Evolutionary conservation across 2,797 vertebrate species (phyloP), one percentile per base, ranked within the genome.

Genomic region (Epinephelus malabaricus): DNA sequence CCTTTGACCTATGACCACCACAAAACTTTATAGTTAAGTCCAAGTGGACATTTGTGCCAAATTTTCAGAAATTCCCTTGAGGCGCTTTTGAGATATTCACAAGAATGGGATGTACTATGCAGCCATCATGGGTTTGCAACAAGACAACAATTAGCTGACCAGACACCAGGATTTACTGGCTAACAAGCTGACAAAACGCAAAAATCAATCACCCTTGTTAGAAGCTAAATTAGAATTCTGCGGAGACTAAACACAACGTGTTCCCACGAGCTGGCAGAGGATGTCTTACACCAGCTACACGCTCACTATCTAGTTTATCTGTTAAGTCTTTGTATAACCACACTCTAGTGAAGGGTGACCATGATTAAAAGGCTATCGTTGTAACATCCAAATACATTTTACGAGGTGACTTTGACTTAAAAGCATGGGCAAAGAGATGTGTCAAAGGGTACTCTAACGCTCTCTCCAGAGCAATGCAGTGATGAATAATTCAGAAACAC

Each of bases 401-500:
- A 81, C 15, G 63, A 82, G 83, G 86, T 90, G 89, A 86, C 88
- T 85, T 77, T 91, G 79, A 74, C 73, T 90, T 76, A 75, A 81
- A 84, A 70, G 72, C 64, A 40, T 3, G 59, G 54, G 51, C 46
- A 59, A 55, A 74, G 62, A 75, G 59, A 71, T 49, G 74, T 75
- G 84, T 86, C 79, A 78, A 72, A 78, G 78, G 78, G 73, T 59
- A 78, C 68, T 69, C 34, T 6, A 10, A 18, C 38, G 13, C 59
- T 18, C 50, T 49, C 76, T 64, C 51, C 6, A 6, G 59, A 80
- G 77, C 53, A 60, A 75, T 12, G 64, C 46, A 0, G 14, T 2
- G 3, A 86, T 93, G 88, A 92, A 93, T 94, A 84, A 94, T 93
- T 90, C 89, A 92, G 53, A 73, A 82, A 71, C 46, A 72, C 61